Base-by-base conservation (phyloP, 2,113 vertebrate species). In the Ptyas mucosa region DNA sequence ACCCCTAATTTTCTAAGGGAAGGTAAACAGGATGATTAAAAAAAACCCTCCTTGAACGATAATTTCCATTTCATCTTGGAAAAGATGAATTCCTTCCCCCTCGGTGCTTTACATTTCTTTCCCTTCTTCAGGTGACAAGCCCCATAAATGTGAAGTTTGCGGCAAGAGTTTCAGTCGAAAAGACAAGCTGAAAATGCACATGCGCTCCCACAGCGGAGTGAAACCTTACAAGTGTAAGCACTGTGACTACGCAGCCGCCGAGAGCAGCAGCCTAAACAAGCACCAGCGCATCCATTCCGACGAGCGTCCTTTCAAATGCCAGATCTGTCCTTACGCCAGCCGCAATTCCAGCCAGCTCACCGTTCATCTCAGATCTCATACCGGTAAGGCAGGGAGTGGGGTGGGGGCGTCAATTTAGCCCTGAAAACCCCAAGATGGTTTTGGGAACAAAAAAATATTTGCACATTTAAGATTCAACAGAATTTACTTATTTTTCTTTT, bases 221-320 rank as follows among this genome's bases (percentile, higher is more conserved):
- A 99, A 99, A 96, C 99, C 99, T 0, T 99, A 99, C 98, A 99
- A 99, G 94, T 99, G 99, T 49, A 98, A 98, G 92, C 98, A 98
- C 94, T 99, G 99, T 46, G 95, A 98, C 39, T 99, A 99, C 0
- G 98, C 99, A 0, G 99, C 99, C 0, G 99, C 99, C 0, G 99
- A 99, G 98, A 99, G 99, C 98, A 99, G 99, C 98, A 99, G 99
- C 91, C 96, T 99, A 91, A 99, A 99, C 97, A 99, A 99, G 95
- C 99, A 99, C 97, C 97, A 99, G 94, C 98, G 99, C 0, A 99
- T 99, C 92, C 99, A 99, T 96, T 99, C 98, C 0, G 98, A 99
- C 0, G 99, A 99, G 93, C 98, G 99, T 11, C 99, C 99, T 24
- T 99, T 99, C 92, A 99, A 99, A 58, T 99, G 99, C 95, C 99